phyloP scores from a whole-genome alignment of 1,140 invertebrate species.

The Drosophila virilis region DNA sequence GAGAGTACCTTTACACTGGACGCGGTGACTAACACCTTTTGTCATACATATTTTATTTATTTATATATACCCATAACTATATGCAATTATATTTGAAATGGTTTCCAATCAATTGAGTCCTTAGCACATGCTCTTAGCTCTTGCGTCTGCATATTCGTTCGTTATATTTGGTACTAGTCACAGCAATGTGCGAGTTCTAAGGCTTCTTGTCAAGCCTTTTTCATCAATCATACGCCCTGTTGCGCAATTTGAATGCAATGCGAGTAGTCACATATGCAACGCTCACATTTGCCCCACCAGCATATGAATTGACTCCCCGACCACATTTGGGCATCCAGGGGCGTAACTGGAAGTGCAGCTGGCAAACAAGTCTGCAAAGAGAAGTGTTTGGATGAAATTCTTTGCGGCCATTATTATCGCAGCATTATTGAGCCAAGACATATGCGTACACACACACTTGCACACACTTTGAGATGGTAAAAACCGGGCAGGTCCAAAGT shows the following conservation, averaged over 20 bases:
- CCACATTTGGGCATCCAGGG: background rate
- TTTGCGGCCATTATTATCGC: constrained; percentile 42
- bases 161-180: background rate
- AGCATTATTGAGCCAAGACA: constrained; percentile 50
- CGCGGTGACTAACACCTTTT: no score
- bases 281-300: constrained; percentile 6
- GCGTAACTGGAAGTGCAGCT: constrained; percentile 16
- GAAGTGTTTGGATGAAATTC: constrained; percentile 18
- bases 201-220: constrained; percentile 8
- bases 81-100: background rate
- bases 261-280: constrained; percentile 27
- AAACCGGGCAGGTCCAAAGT: constrained; percentile 24
- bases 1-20: no score
- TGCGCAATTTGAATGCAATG: constrained; percentile 61
- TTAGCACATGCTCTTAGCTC: background rate
- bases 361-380: background rate
- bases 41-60: no score
- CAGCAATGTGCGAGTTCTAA: background rate
- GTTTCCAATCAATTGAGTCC: constrained; percentile 1
- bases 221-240: constrained; percentile 70
- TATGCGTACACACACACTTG: constrained; percentile 22
- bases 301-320: background rate
- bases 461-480: constrained; percentile 7
- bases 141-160: background rate
- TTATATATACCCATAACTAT: background rate